Evolutionary conservation across 2,888 invertebrate genomes (phyloP), one percentile per base, ranked within the genome.

Genomic region (Troilus luridus): DNA sequence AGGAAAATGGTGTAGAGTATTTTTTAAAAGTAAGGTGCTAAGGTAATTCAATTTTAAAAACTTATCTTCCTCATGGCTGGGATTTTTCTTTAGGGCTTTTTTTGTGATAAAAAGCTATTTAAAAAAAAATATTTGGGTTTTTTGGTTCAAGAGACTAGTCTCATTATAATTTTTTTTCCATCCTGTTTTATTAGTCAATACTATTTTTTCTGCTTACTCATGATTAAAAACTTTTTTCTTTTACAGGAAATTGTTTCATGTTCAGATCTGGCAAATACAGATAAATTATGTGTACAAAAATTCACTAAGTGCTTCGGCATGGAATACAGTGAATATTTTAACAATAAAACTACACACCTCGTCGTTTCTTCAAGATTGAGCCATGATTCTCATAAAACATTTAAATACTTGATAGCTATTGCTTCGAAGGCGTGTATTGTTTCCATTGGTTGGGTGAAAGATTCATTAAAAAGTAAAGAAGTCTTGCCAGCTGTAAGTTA

Each of bases 271-370:
- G 56, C 85, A 56, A 56, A 58, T 85, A 1, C 12, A 0, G 85
- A 85, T 12, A 85, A 85, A 85, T n/a, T 56, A n/a, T n/a, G 19
- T 21, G 85, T 85, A 12, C 21, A 85, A 58, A 85, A 56, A 85
- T 85, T 85, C 56, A 56, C 85, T 12, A 56, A 85, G 0, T 56
- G n/a, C 12, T 85, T 56, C n/a, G 85, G 85, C 5, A 85, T 85
- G 85, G 56, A 85, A 85, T 85, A 85, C 8, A 85, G 56, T 56
- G 85, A 85, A 85, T 85, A 85, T 58, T 85, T 85, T 3, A 56
- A 54, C 56, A 85, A 85, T 56, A 85, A 85, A n/a, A 85, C 85
- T 54, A 85, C 85, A 5, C 85, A 85, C n/a, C 85, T 85, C 14
- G 56, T 85, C 21, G 85, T 85, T n/a, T 85, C 85, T 56, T 58